These are phyloP conservation scores for Hydractinia symbiolongicarpus DNA, from an alignment of 30 jellyfish, hydroid and myxozoan genomes.

Conservation along the genomic window DNA sequence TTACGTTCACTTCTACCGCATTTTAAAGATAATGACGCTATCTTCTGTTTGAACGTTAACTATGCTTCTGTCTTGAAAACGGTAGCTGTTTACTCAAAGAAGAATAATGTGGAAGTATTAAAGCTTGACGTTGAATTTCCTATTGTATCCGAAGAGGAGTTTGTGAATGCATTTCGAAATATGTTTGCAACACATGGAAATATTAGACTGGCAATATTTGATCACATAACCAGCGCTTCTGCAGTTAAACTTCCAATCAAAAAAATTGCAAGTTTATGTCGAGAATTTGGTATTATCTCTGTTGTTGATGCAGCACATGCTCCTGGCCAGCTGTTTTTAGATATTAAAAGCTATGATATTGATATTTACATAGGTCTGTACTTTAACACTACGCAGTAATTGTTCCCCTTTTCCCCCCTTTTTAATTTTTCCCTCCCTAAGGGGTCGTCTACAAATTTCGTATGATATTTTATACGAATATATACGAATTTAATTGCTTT, in stretches of 20 bases:
- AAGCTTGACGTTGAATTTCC: constrained; percentile 60
- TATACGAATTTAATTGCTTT: too few species aligned
- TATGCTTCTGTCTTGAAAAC: constrained; percentile 80
- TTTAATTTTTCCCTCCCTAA: too few species aligned
- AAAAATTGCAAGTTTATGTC: constrained; percentile 57
- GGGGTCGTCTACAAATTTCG: too few species aligned
- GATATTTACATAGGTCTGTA: constrained; percentile 83
- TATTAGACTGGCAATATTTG: constrained; percentile 78
- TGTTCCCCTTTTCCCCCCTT: background rate
- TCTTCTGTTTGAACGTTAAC: constrained; percentile 52
- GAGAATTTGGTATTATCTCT: constrained; percentile 53
- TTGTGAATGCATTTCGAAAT: constrained; percentile 38
- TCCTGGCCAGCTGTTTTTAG: constrained; percentile 90
- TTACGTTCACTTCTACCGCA: constrained; percentile 22
- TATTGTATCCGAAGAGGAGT: constrained; percentile 43
- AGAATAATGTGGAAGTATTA: constrained; percentile 50
- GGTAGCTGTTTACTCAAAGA: constrained; percentile 44
- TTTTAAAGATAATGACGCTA: constrained; percentile 30
- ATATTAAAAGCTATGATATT: constrained; percentile 63
- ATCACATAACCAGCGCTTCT: constrained; percentile 86
- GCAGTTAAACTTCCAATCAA: constrained; percentile 78
- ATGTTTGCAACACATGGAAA: constrained; percentile 29
- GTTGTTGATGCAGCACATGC: constrained; percentile 99
- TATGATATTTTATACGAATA: too few species aligned
- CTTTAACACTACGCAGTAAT: background rate